Base-by-base conservation (phyloP, 2,888 invertebrate genomes). In the Metopia argyrocephala region DNA sequence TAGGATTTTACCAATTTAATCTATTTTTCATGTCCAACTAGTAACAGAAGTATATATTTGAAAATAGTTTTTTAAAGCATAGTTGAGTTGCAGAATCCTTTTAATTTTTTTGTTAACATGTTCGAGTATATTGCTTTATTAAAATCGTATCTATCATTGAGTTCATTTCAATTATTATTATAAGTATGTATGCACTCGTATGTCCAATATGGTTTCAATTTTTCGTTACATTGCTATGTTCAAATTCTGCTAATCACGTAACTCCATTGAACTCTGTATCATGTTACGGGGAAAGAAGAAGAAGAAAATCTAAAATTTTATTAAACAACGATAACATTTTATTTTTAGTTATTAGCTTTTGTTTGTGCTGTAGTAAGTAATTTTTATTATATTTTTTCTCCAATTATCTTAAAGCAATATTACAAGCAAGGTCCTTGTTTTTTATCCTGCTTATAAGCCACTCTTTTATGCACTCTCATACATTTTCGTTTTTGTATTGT, bases 391-490 rank as follows among this genome's bases (percentile, higher is more conserved):
- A 48, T 52, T 46, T 68, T 52, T 70, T 15, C 56, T 69, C 50
- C 56, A 57, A 76, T 57, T 76, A 69, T 69, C 62, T 76, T 54
- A 48, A 69, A 69, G n/a, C 62, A 69, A 38, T 56, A 18, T 56
- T 61, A 50, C 59, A 52, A 59, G 12, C 59, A 52, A 59, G 12
- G 48, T 59, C 21, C 59, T 74, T 27, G 38, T 46, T 65, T 48
- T 20, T 52, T 52, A 9, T 23, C 15, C 68, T n/a, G 38, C 18
- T 20, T 59, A 50, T 38, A 38, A 38, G 38, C 38, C 15, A 15
- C 38, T 38, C n/a, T n/a, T n/a, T n/a, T n/a, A n/a, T n/a, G n/a
- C n/a, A 38, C 38, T 38, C 38, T 38, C 3, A 7, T 38, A 38
- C 38, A 12, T 15, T 38, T 38, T 15, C 15, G 9, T 38, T 31